These are phyloP conservation scores for Apodemia mormo DNA, from an alignment of 2,888 invertebrate species.

Conservation along the genomic window DNA sequence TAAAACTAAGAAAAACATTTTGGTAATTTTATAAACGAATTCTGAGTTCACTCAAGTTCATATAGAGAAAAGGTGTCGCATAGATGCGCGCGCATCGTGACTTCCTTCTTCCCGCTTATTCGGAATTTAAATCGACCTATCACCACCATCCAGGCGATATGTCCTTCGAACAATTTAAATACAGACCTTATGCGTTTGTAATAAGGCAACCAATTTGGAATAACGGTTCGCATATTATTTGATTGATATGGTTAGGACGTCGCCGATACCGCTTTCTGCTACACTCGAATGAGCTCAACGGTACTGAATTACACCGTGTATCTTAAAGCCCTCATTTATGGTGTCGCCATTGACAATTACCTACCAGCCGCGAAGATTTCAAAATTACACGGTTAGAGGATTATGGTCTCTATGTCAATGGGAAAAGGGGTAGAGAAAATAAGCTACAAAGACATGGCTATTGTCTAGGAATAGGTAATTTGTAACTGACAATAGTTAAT, in stretches of 20 bases:
- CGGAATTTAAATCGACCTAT: slow-evolving; percentile 78
- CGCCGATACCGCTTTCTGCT: slow-evolving; percentile 72
- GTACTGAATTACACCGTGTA: slow-evolving; percentile 74
- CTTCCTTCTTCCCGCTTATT: slow-evolving; percentile 80
- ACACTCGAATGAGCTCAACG: slow-evolving; percentile 74
- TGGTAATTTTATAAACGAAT: slow-evolving; percentile 43
- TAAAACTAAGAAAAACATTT: slow-evolving; percentile 14
- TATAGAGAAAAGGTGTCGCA: slow-evolving; percentile 77
- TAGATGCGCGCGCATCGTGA: slow-evolving; percentile 74
- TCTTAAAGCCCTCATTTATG: slow-evolving; percentile 70
- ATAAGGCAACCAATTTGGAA: slow-evolving; percentile 45
- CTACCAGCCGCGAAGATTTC: slow-evolving; percentile 41
- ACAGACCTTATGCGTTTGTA: slow-evolving; percentile 48
- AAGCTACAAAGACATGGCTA: slow-evolving; percentile 42
- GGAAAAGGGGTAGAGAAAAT: slow-evolving; percentile 2
- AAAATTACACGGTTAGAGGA: slow-evolving; percentile 35
- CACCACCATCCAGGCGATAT: slow-evolving; percentile 58
- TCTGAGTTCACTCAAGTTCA: slow-evolving; percentile 73
- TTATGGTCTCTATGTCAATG: slow-evolving; percentile 37
- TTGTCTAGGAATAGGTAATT: slow-evolving; percentile 67
- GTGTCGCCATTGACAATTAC: slow-evolving; percentile 71
- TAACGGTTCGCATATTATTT: slow-evolving; percentile 64
- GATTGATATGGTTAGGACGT: slow-evolving; percentile 77
- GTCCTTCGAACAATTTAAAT: slow-evolving; percentile 39
- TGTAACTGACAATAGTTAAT: slow-evolving; percentile 51